Conservation (phyloP, 2,797 vertebrate species). For the Pseudocheirus occidentalis region DNA sequence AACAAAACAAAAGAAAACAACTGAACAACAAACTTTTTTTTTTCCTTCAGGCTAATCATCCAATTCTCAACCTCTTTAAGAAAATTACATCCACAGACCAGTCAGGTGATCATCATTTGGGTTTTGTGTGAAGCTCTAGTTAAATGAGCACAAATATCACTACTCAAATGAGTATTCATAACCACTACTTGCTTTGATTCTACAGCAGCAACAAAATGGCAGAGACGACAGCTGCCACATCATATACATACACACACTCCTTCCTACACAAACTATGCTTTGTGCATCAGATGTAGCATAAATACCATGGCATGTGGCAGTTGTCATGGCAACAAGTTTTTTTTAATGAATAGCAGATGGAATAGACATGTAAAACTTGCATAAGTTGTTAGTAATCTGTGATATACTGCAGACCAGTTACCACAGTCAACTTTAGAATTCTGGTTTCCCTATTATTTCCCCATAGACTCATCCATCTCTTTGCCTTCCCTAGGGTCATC, state of each 20-base stretch:
- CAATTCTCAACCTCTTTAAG: conserved; percentile 61
- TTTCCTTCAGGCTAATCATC: conserved; percentile 71
- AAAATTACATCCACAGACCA: conserved; percentile 67
- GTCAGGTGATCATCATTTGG: conserved; percentile 76
- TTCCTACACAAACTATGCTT: conserved; percentile 89
- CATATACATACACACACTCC: conserved; percentile 88
- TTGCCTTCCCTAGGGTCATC: conserved; percentile 73
- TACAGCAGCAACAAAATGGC: conserved; percentile 88
- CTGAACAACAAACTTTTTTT: conserved; percentile 31
- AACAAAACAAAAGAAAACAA: background rate
- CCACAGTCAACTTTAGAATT: conserved; percentile 86
- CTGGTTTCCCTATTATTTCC: conserved; percentile 82
- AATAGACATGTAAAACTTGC: conserved; percentile 88
- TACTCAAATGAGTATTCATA: conserved; percentile 87
- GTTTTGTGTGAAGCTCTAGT: conserved; percentile 77
- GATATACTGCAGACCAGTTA: conserved; percentile 87
- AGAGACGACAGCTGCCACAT: conserved; percentile 88
- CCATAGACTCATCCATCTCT: conserved; percentile 70
- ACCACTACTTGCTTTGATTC: conserved; percentile 85
- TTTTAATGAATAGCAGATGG: conserved; percentile 89
- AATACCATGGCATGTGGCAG: conserved; percentile 88
- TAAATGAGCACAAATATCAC: conserved; percentile 82
- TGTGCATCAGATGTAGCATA: conserved; percentile 89
- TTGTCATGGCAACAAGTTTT: conserved; percentile 86
- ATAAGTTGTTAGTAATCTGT: conserved; percentile 89